Conservation (phyloP, 2,113 vertebrate species). For the Petrocephalus microphthalmus region DNA sequence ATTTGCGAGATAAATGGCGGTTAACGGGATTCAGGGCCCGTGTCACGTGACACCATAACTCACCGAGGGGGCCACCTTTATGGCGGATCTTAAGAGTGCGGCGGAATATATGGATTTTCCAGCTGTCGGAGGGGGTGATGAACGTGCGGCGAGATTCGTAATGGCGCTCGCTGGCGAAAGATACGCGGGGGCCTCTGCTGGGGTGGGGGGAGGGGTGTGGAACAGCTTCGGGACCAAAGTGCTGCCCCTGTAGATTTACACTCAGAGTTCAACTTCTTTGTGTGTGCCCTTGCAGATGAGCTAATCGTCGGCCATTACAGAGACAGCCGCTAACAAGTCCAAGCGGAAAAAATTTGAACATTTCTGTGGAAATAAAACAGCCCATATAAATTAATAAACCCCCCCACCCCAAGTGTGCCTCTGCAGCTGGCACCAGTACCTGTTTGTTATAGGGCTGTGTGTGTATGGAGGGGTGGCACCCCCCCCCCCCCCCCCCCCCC, state of each 20-base stretch:
- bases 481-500: conserved; percentile 8
- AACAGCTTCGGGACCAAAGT: conserved; percentile 62
- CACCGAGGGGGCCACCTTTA: conserved; percentile 48
- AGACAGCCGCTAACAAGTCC: neutral
- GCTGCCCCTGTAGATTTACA: conserved; percentile 48
- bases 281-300: neutral
- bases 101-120: conserved; percentile 61
- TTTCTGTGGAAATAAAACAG: conserved; percentile 52
- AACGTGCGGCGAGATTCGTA: conserved; percentile 61
- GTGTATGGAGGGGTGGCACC: conserved; percentile 35
- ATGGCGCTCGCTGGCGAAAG: conserved; percentile 64
- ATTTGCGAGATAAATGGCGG: conserved; percentile 31
- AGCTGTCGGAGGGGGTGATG: conserved; percentile 58
- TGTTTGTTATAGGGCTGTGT: conserved; percentile 48
- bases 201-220: conserved; percentile 42
- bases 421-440: conserved; percentile 45
- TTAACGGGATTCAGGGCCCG: conserved; percentile 32
- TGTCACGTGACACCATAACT: conserved; percentile 51
- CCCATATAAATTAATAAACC: too few species aligned
- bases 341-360: neutral
- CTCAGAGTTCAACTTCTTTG: neutral
- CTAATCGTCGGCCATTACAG: neutral
- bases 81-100: conserved; percentile 54
- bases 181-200: conserved; percentile 41
- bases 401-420: neutral